Conservation (phyloP, 2,797 vertebrate genomes). For the Vespertilio murinus region DNA sequence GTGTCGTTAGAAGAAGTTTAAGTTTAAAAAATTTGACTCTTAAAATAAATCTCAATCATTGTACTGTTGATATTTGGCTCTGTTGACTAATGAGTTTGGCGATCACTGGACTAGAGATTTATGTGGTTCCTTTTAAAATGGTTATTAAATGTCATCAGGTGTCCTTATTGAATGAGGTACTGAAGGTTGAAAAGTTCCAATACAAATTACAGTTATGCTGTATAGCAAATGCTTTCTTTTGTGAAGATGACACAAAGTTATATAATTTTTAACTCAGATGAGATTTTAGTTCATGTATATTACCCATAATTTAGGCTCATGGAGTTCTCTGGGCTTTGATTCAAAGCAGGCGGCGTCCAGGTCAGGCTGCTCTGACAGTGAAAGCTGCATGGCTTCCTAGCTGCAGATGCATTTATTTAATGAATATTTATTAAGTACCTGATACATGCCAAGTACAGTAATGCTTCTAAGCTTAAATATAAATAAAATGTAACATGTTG, state of each 20-base stretch:
- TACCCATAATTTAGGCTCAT: neutral
- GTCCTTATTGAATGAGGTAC: neutral
- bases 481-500: neutral
- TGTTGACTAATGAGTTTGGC: no score
- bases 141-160: neutral
- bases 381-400: neutral
- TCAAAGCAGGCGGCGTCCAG: neutral
- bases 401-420: neutral
- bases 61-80: no score
- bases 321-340: neutral
- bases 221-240: neutral
- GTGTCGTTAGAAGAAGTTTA: no score
- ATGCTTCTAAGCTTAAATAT: neutral
- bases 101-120: neutral
- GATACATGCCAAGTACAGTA: neutral
- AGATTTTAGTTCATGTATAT: neutral
- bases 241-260: neutral
- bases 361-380: neutral
- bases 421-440: constrained; percentile 17
- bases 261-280: neutral
- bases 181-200: neutral
- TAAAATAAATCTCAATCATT: no score
- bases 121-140: neutral
- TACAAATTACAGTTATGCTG: neutral
- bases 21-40: no score